Conservation (phyloP, 2,888 invertebrate genomes). For the Lasiommata megera region DNA sequence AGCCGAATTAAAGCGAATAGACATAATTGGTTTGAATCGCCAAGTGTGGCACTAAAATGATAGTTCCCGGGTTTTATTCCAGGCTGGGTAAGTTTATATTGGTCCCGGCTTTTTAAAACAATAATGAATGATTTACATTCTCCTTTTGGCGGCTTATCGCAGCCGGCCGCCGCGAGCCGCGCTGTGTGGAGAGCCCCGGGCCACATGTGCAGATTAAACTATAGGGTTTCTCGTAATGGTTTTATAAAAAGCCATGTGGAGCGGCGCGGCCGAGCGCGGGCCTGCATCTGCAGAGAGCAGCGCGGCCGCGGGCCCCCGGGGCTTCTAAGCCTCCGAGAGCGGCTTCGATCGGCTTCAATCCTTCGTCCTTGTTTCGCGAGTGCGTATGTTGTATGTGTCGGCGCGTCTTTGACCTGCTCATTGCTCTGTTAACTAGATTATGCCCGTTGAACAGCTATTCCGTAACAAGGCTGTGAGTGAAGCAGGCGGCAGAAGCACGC, state of each 20-base stretch:
- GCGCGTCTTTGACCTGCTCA: not conserved
- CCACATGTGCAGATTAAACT: slow-evolving; percentile 30
- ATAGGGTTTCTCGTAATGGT: slow-evolving; percentile 33
- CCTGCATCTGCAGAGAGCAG: slow-evolving; percentile 17
- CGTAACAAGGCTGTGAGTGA: no score
- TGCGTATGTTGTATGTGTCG: not conserved
- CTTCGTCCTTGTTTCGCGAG: slow-evolving; percentile 2
- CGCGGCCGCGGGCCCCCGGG: slow-evolving; percentile 11
- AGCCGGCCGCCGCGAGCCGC: no score
- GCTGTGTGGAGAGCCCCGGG: not conserved
- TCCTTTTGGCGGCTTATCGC: not conserved
- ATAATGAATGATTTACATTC: no score
- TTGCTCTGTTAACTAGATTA: not conserved
- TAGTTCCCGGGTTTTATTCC: no score
- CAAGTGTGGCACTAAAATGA: no score
- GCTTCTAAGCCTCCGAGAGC: slow-evolving; percentile 17
- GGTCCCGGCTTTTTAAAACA: no score
- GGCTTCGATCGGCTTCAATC: slow-evolving; percentile 7
- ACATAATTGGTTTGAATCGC: no score
- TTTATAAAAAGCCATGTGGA: slow-evolving; percentile 31
- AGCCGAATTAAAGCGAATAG: no score
- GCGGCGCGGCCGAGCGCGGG: not conserved
- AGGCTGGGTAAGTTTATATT: no score
- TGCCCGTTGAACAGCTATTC: not conserved
- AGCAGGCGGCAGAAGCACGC: no score